A percentile compares a stretch with the other conserved stretches of the same genome.
Conservation (phyloP, 2,888 invertebrate species). For the Melieria crassipennis region DNA sequence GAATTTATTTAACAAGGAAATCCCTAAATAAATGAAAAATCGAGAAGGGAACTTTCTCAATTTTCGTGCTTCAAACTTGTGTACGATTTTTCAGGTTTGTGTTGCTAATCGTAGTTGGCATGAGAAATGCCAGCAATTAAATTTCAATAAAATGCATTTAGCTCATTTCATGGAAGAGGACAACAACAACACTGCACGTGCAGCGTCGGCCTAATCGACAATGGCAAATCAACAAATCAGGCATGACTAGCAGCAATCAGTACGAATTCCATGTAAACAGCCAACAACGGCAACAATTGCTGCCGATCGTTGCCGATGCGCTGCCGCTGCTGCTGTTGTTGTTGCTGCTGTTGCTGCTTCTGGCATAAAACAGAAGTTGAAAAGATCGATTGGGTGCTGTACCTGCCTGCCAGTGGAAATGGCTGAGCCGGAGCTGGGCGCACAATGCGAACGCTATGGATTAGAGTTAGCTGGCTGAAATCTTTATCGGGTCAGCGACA, state of each 20-base stretch:
- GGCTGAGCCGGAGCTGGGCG: slow-evolving; percentile 22
- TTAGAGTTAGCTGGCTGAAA: no score
- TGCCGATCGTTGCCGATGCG: slow-evolving; percentile 14
- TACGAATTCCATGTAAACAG: slow-evolving; percentile 64
- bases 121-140: slow-evolving; percentile 51
- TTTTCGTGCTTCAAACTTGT: no score
- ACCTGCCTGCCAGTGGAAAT: slow-evolving; percentile 13
- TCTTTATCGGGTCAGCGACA: slow-evolving; percentile 49
- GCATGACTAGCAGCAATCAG: slow-evolving; percentile 64
- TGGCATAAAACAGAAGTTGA: not conserved
- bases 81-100: no score
- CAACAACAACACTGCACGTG: slow-evolving; percentile 38
- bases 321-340: not conserved
- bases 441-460: not conserved
- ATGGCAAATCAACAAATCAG: slow-evolving; percentile 52
- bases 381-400: slow-evolving; percentile 28
- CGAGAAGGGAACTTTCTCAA: no score
- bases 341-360: slow-evolving; percentile 4
- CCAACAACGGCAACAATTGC: slow-evolving; percentile 46
- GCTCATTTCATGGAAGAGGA: slow-evolving; percentile 39
- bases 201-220: slow-evolving; percentile 40
- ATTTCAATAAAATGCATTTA: slow-evolving; percentile 55
- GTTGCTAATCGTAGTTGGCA: not conserved
- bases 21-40: no score
- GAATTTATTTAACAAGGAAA: no score